Percentiles rank a stretch among this genome's conserved stretches.
Evolutionary conservation across 2,888 invertebrate species (phyloP).

Genomic region (Pterostichus niger): DNA sequence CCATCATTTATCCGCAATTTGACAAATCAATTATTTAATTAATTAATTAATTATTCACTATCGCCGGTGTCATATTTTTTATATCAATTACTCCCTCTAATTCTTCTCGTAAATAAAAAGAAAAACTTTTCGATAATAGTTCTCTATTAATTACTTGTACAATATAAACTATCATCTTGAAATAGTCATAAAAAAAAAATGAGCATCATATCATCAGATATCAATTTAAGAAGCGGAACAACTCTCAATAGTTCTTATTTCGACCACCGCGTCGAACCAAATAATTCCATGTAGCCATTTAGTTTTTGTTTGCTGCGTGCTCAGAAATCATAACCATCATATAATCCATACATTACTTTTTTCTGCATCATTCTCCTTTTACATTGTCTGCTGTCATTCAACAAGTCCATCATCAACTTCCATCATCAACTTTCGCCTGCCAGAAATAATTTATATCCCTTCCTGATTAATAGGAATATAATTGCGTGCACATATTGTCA

Average conservation of each 20-base stretch:
- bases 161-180: too few relatives aligned
- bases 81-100: too few relatives aligned
- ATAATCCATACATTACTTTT: conserved; percentile 27
- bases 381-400: conserved; percentile 7
- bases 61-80: too few relatives aligned
- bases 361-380: conserved; percentile 6
- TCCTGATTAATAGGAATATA: conserved; percentile 42
- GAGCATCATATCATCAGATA: not conserved
- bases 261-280: conserved; percentile 31
- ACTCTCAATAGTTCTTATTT: not conserved
- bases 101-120: too few relatives aligned
- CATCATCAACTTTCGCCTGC: conserved; percentile 36
- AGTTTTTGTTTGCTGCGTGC: conserved; percentile 29
- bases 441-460: conserved; percentile 11
- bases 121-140: too few relatives aligned
- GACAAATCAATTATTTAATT: too few relatives aligned
- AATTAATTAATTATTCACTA: too few relatives aligned
- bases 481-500: conserved; percentile 50
- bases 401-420: conserved; percentile 32
- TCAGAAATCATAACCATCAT: conserved; percentile 36
- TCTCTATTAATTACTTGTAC: too few relatives aligned
- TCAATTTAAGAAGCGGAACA: conserved; percentile 25
- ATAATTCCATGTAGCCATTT: conserved; percentile 35
- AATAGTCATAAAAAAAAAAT: too few relatives aligned
- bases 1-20: too few relatives aligned